Evolutionary conservation across 1,140 invertebrate species (phyloP), one percentile per base, ranked within the genome.

Genomic region (Trachymyrmex septentrionalis): DNA sequence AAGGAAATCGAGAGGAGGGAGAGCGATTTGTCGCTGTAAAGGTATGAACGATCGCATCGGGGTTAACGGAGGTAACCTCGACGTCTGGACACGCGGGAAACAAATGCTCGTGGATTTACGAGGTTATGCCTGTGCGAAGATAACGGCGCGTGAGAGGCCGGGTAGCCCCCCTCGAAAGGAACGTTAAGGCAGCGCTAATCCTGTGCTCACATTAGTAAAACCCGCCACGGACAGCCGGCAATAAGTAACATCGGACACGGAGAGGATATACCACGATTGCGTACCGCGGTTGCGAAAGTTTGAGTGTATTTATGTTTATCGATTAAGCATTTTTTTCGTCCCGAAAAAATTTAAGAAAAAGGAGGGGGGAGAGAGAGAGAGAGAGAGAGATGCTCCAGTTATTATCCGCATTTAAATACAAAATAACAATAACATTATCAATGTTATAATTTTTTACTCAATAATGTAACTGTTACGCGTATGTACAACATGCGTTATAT

Each of bases 21-120:
- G 67, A 90, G 87, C 89, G 89, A 91, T 91, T 91, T 90, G 89
- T 91, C 88, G 89, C 82, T 91, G 89, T 91, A 91, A 86, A 88
- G 88, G 66, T 44, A 91, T 90, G 89, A 91, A 88, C 89, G 89
- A 91, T 91, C 76, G 86, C 88, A 90, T 90, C 86, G 76, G 82
- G 89, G 89, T 91, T 91, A 91, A 90, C 89, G 84, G 78, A 78
- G 87, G 84, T 91, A 88, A 91, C 84, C 89, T 57, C 72, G 90
- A 88, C 78, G 87, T 88, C 78, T 75, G 57, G 59, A 61, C 76
- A 75, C 72, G 57, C 82, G 53, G 87, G 89, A 91, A 91, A 91
- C 89, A 91, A 91, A 91, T 91, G 89, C 86, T 87, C 89, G 50
- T 88, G 88, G 89, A 91, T 91, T 91, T 90, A 86, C 89, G 89